Percentiles rank a stretch among this genome's conserved stretches.
Conservation (phyloP, 1,140 invertebrate genomes). For the Hylaeus anthracinus region DNA sequence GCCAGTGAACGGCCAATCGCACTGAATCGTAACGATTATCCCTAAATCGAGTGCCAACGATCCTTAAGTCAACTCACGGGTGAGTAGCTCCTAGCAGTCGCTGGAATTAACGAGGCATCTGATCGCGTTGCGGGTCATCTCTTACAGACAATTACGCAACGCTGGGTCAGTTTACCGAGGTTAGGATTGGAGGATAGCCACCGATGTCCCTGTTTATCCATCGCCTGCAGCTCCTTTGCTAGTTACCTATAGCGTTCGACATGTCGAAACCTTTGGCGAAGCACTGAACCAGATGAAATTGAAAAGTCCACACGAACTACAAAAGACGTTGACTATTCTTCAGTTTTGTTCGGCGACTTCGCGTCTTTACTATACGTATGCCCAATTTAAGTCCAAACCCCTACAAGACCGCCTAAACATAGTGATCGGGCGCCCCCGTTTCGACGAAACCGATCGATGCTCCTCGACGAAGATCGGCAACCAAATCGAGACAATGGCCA, state of each 20-base stretch:
- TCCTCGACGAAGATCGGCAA: neutral
- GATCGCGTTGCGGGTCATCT: neutral
- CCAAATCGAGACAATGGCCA: conserved; percentile 17
- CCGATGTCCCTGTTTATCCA: neutral
- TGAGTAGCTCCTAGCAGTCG: neutral
- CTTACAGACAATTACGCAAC: neutral
- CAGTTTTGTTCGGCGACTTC: too few species aligned
- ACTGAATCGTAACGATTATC: too few species aligned
- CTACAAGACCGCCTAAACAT: neutral
- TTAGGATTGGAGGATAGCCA: neutral
- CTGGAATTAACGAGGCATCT: neutral
- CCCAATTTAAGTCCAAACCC: too few species aligned
- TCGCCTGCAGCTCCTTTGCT: neutral
- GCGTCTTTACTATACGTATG: neutral
- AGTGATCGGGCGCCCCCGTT: neutral
- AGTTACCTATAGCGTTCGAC: too few species aligned
- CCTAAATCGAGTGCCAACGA: neutral
- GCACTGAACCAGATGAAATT: neutral
- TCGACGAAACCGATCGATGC: neutral
- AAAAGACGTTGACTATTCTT: neutral
- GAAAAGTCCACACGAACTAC: too few species aligned
- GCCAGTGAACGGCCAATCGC: neutral
- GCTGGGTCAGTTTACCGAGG: neutral
- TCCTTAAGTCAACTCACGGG: neutral
- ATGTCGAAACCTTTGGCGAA: too few species aligned